A percentile compares a stretch with the other conserved stretches of the same genome.
Conservation (phyloP, 2,888 invertebrate species). For the Pseudanteris insignis region DNA sequence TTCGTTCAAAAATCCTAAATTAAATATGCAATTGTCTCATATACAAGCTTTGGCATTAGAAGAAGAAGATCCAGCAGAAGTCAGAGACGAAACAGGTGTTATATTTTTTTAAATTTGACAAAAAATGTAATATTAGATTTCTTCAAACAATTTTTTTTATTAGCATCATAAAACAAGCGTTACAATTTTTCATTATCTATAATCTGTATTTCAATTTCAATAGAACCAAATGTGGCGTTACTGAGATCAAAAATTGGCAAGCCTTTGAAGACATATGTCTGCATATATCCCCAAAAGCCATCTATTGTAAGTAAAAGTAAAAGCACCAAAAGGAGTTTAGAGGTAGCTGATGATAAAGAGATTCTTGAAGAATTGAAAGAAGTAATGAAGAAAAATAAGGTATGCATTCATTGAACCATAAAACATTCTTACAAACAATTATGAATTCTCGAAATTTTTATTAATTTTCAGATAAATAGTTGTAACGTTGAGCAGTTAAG, state of each 20-base stretch:
- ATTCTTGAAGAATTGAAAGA: constrained; percentile 4
- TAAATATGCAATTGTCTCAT: constrained; percentile 39
- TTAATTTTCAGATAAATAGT: constrained; percentile 6
- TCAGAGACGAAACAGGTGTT: constrained; percentile 22
- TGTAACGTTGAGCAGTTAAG: constrained; percentile 13
- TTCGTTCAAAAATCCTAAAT: constrained; percentile 43
- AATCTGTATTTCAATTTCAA: no score
- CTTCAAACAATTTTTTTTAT: neutral
- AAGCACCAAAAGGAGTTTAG: constrained; percentile 7
- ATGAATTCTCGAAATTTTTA: neutral
- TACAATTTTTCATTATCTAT: neutral
- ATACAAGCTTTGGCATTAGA: constrained; percentile 49
- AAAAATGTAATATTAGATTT: neutral
- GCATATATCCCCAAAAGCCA: constrained; percentile 4
- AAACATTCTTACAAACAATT: neutral
- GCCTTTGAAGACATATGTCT: neutral
- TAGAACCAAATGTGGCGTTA: constrained; percentile 1
- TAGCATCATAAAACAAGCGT: neutral
- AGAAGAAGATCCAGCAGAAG: constrained; percentile 15
- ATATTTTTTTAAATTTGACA: neutral
- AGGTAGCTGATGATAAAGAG: neutral
- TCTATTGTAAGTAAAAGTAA: neutral
- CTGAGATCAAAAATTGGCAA: constrained; percentile 1
- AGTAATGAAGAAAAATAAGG: neutral
- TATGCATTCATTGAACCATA: neutral